Evolutionary conservation across 2,797 vertebrate genomes (phyloP), one percentile per base, ranked within the genome.

Genomic region (Poecilia picta): DNA sequence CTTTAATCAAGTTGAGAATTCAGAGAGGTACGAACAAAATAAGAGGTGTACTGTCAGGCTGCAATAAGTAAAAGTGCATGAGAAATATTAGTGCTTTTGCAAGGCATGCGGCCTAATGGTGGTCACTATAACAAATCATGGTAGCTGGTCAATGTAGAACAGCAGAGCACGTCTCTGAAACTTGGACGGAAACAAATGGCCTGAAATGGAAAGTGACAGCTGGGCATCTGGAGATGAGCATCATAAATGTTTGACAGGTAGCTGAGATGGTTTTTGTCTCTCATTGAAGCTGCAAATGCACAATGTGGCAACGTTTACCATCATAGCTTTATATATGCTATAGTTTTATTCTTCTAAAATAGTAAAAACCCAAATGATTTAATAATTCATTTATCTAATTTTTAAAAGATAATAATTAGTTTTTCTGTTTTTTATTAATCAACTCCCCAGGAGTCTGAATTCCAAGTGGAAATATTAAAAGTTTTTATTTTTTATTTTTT

Each of bases 171-270:
- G 72, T 75, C 49, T 31, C 81, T 74, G 45, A 10, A 10, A 75
- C 41, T 59, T 70, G 46, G 81, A 57, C 77, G 41, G 79, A 81
- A 85, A 74, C 80, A 81, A 74, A 84, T 76, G 15, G 20, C 20
- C 23, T n/a, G 10, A n/a, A 36, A 41, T n/a, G 23, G 6, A 41
- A 57, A 55, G 73, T 13, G n/a, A 43, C 49, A 43, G 25, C 12
- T 16, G 33, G 53, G 41, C 49, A 41, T 15, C 68, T 71, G 68
- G 25, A 71, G 43, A 71, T 46, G 43, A 46, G 43, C 68, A 28
- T 6, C 25, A n/a, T 71, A n/a, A 28, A 46, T 28, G 15, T 46
- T 46, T 45, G 43, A 13, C 68, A 28, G 13, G 41, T 3, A 70
- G 12, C 8, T 28, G 43, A 45, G 68, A 46, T 4, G 25, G 5